These are phyloP conservation scores for Harmothoe impar DNA, from an alignment of 2,888 invertebrate species.

Conservation along the genomic window DNA sequence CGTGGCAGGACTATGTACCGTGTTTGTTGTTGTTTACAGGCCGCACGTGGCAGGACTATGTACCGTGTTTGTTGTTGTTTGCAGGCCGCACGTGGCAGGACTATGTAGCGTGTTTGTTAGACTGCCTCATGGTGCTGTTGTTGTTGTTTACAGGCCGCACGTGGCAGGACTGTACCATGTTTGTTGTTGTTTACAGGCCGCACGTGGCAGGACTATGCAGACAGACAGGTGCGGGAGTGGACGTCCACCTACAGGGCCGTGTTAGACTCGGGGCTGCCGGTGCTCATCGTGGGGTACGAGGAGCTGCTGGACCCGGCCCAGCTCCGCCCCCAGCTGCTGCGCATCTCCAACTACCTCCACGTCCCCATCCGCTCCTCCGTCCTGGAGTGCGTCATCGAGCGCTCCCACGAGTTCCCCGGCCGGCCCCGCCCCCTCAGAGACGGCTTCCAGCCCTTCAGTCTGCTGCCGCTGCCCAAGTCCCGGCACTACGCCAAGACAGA, in stretches of 20 bases:
- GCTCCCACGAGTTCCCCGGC: conserved; percentile 32
- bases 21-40: no score
- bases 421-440: conserved; percentile 26
- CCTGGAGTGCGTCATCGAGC: conserved; percentile 48
- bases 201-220: conserved; percentile 38
- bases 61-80: no score
- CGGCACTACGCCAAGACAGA: not conserved
- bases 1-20: no score
- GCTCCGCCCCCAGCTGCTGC: conserved; percentile 56
- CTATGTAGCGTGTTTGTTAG: not conserved
- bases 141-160: conserved; percentile 18
- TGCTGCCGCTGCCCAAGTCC: conserved; percentile 7
- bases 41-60: no score
- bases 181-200: conserved; percentile 35
- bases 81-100: no score
- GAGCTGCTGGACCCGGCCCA: conserved; percentile 38
- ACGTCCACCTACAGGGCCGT: conserved; percentile 42
- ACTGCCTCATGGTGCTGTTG: no score
- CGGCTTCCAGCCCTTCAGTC: conserved; percentile 64
- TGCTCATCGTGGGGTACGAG: conserved; percentile 63
- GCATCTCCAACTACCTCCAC: conserved; percentile 61
- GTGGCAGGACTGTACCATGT: conserved; percentile 49
- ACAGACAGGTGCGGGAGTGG: conserved; percentile 51
- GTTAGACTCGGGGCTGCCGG: conserved; percentile 45
- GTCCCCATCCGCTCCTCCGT: conserved; percentile 52